Evolutionary conservation across 2,888 invertebrate genomes (phyloP).

Genomic region (Nesidiocoris tenuis): DNA sequence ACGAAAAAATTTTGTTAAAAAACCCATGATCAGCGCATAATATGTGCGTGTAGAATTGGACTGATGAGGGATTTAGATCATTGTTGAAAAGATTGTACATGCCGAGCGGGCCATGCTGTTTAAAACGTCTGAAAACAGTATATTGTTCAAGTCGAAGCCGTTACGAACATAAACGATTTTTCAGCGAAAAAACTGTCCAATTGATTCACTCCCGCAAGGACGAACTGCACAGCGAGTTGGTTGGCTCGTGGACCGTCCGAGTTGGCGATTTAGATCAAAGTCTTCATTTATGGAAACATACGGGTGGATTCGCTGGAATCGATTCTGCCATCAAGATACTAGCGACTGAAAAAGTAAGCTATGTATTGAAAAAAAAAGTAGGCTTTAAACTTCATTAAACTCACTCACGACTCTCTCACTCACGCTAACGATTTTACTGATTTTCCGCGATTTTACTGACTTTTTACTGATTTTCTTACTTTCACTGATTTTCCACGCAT

Average conservation of each 20-base stretch:
- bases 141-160: too few relatives aligned
- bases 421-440: too few relatives aligned
- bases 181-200: conserved; percentile 74
- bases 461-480: not conserved
- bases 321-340: conserved; percentile 74
- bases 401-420: too few relatives aligned
- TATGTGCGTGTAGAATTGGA: too few relatives aligned
- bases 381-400: conserved; percentile 3
- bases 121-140: too few relatives aligned
- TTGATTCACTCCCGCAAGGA: conserved; percentile 72
- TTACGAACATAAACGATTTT: too few relatives aligned
- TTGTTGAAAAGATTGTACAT: too few relatives aligned
- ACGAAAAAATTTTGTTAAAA: too few relatives aligned
- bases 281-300: conserved; percentile 93
- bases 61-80: too few relatives aligned
- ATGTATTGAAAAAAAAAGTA: not conserved
- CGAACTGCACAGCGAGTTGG: conserved; percentile 77
- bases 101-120: too few relatives aligned
- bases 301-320: conserved; percentile 86
- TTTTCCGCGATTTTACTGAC: not conserved
- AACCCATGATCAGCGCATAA: too few relatives aligned
- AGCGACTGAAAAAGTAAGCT: conserved; percentile 65
- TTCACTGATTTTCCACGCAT: not conserved
- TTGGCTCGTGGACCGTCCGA: conserved; percentile 94
- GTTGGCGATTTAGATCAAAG: conserved; percentile 98